A percentile compares a stretch with the other conserved stretches of the same genome.
phyloP scores from a whole-genome alignment of 2,797 vertebrate genomes.

The Intellagama lesueurii region DNA sequence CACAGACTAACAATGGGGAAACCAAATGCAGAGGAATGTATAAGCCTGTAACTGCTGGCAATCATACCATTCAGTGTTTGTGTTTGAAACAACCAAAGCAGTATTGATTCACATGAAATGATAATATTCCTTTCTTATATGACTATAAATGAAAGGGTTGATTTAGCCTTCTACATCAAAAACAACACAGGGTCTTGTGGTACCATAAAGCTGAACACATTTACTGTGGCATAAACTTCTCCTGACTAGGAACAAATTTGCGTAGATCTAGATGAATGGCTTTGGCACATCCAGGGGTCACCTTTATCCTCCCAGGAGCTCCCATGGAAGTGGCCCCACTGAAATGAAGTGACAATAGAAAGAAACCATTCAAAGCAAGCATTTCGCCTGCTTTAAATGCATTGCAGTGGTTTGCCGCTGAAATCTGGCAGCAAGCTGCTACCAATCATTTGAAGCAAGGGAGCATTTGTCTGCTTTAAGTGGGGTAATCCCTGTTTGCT shows the following conservation, averaged over 20 bases:
- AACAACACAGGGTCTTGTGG: not conserved
- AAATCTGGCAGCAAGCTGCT: too few relatives aligned
- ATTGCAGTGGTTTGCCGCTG: too few relatives aligned
- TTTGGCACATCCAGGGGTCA: not conserved
- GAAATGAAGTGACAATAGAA: not conserved
- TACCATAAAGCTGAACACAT: not conserved
- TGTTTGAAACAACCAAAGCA: conserved; percentile 10
- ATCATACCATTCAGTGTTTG: conserved; percentile 24
- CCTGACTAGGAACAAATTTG: not conserved
- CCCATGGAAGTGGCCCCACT: too few relatives aligned
- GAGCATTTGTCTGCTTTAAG: too few relatives aligned
- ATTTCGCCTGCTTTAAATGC: too few relatives aligned
- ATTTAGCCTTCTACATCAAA: not conserved
- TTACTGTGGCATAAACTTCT: not conserved
- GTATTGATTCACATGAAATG: not conserved
- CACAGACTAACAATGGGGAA: conserved; percentile 40
- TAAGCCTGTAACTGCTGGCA: conserved; percentile 47
- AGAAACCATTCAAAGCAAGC: too few relatives aligned
- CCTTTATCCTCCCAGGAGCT: too few relatives aligned
- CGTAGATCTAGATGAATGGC: not conserved
- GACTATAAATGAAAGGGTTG: not conserved
- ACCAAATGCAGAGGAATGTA: conserved; percentile 28
- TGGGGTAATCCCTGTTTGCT: too few relatives aligned
- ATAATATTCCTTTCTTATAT: not conserved
- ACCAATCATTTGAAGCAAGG: too few relatives aligned